Conservation (phyloP, 2,797 vertebrate genomes). For the Chaetophractus vellerosus region DNA sequence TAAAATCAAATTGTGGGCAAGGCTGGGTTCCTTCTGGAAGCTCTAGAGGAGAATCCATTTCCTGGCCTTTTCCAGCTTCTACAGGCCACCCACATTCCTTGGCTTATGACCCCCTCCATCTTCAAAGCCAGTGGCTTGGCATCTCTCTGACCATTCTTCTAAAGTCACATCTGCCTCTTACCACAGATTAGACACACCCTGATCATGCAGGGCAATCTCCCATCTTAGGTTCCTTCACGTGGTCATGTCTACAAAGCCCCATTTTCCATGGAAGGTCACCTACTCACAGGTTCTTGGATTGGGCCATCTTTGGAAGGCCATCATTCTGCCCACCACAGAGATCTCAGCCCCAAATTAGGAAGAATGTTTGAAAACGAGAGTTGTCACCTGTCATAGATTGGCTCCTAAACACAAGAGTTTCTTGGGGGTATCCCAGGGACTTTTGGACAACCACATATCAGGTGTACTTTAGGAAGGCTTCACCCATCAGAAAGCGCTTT, state of each 20-base stretch:
- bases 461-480: background rate
- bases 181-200: background rate
- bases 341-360: background rate
- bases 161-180: background rate
- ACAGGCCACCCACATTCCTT: background rate
- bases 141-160: background rate
- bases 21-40: background rate
- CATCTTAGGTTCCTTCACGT: background rate
- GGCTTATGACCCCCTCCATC: background rate
- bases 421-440: background rate
- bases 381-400: background rate
- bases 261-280: background rate
- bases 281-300: background rate
- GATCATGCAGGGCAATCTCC: background rate
- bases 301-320: background rate
- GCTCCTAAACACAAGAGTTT: background rate
- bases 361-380: background rate
- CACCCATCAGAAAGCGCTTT: background rate
- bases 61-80: background rate
- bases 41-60: background rate
- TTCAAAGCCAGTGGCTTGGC: background rate
- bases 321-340: background rate
- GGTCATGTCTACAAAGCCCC: background rate
- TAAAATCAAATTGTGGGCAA: background rate
- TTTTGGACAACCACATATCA: background rate